phyloP scores from a whole-genome alignment of 2,113 vertebrate species.

The Stigmatopora nigra region DNA sequence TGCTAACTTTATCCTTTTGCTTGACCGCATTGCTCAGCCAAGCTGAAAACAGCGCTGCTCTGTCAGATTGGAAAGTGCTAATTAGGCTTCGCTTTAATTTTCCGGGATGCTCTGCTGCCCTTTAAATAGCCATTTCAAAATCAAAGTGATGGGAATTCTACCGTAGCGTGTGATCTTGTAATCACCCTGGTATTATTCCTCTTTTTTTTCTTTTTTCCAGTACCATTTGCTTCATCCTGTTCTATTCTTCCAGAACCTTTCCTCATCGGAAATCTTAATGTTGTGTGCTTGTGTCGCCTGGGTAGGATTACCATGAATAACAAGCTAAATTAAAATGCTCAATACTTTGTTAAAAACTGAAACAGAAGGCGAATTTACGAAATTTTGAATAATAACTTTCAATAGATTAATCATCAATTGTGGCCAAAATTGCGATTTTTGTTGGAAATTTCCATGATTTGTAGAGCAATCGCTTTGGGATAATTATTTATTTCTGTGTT shows the following conservation, averaged over 20 bases:
- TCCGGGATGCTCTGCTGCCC: conserved; percentile 87
- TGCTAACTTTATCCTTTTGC: conserved; percentile 84
- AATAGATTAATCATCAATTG: too few species aligned
- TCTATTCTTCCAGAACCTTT: conserved; percentile 63
- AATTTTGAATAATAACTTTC: conserved; percentile 6
- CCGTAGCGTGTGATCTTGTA: conserved; percentile 86
- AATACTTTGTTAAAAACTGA: conserved; percentile 33
- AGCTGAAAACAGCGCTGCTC: conserved; percentile 81
- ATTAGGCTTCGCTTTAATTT: conserved; percentile 96
- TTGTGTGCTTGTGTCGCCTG: conserved; percentile 37
- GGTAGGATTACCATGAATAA: conserved; percentile 36
- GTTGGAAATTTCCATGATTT: too few species aligned
- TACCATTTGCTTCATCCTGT: conserved; percentile 66
- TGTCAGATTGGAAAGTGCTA: conserved; percentile 92
- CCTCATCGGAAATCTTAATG: conserved; percentile 65
- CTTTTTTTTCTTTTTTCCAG: conserved; percentile 16
- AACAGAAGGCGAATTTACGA: conserved; percentile 2
- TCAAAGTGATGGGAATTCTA: conserved; percentile 92
- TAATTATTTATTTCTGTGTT: too few species aligned
- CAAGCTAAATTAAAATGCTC: conserved; percentile 44
- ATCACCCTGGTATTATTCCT: conserved; percentile 76
- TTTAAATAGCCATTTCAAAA: conserved; percentile 98
- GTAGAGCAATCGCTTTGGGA: too few species aligned
- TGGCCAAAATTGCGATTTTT: too few species aligned
- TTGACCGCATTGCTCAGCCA: conserved; percentile 86